Evolutionary conservation across 1,140 invertebrate species (phyloP), one percentile per base, ranked within the genome.

Genomic region (Papilio helenus): DNA sequence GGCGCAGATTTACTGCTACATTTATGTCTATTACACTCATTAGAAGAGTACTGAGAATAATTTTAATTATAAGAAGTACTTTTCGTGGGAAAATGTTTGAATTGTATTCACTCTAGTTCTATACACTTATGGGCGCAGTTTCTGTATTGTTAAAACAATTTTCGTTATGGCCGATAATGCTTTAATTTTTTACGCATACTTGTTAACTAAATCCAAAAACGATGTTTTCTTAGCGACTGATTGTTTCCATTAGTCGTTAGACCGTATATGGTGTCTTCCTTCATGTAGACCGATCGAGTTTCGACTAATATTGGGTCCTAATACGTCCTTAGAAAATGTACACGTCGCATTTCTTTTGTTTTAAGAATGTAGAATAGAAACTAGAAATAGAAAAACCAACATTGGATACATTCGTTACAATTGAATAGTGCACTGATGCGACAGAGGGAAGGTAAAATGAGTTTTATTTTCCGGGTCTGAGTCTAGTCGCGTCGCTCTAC

Each of bases 11-110:
- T 68, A 68, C 61, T 68, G 61, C 61, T 68, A 68, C 61, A 68
- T 68, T 68, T 68, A 68, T 68, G 61, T 34, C 61, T 68, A 29
- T 68, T 68, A 68, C 61, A 68, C 61, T 29, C 26, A 68, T 68
- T 68, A 68, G 3, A 68, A 68, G 16, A 68, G 26, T 34, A 68
- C 23, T 16, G 61, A 68, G 61, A 29, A 68, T 29, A 68, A 68
- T 68, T 68, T 68, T 68, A 68, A 68, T 68, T 26, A 68, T 34
- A 2, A 68, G 58, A 29, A 29, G 61, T 68, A 29, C 61, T 68
- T 68, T 68, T 29, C 1, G 26, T 18, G 3, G 61, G 14, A 34
- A 68, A 68, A 68, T 29, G 4, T 1, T 29, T 68, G 61, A 46
- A 39, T 10, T 3, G 14, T 68, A 1, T 65, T 29, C 20, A 29